Conservation (phyloP, 2,797 vertebrate genomes). For the Pteronotus mesoamericanus region DNA sequence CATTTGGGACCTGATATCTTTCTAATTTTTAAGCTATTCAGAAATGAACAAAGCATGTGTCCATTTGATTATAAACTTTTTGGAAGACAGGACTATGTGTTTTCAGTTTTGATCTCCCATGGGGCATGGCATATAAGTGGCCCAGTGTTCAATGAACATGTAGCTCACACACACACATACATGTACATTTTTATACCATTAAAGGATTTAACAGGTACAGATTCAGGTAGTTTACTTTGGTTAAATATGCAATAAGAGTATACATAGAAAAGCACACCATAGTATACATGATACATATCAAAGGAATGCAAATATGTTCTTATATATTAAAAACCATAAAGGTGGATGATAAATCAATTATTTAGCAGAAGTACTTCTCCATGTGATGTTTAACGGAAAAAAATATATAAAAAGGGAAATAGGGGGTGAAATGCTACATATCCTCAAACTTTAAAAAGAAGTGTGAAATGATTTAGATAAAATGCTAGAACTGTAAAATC, state of each 20-base stretch:
- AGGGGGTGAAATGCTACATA: neutral
- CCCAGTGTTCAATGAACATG: neutral
- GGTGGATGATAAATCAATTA: neutral
- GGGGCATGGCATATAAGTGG: neutral
- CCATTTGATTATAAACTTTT: neutral
- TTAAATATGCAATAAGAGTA: neutral
- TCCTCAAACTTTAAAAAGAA: slow-evolving; percentile 30
- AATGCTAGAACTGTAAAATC: slow-evolving; percentile 18
- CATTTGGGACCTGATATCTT: neutral
- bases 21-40: neutral
- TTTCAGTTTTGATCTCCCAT: neutral
- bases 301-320: neutral
- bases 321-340: neutral
- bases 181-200: neutral
- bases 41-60: neutral
- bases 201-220: neutral
- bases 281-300: neutral
- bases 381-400: neutral
- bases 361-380: neutral
- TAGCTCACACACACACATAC: neutral
- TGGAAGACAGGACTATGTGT: neutral
- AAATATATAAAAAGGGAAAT: neutral
- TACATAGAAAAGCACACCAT: neutral
- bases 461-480: slow-evolving; percentile 12
- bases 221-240: neutral